Percentiles rank a stretch among this genome's conserved stretches.
phyloP scores from a whole-genome alignment of 1,140 invertebrate species.

The Hirudo medicinalis region DNA sequence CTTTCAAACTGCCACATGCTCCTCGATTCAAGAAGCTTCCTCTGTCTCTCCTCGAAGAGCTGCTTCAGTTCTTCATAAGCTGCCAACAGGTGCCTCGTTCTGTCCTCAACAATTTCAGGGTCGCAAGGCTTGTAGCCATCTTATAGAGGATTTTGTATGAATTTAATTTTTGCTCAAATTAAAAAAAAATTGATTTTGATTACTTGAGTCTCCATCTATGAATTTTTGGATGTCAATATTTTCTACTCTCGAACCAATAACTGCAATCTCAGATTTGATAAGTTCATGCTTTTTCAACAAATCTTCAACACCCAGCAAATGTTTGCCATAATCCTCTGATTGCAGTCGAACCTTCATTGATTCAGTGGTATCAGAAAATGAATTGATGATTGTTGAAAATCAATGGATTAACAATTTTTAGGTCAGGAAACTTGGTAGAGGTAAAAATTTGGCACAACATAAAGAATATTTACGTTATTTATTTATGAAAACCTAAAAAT shows the following conservation, averaged over 20 bases:
- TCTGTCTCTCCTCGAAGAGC: conserved; percentile 80
- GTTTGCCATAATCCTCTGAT: conserved; percentile 96
- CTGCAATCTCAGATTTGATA: conserved; percentile 94
- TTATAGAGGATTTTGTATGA: background rate
- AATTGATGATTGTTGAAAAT: too few species aligned
- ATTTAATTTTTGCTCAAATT: background rate
- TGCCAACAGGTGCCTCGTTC: conserved; percentile 68
- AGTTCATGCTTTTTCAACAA: conserved; percentile 92
- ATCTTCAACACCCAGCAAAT: conserved; percentile 97
- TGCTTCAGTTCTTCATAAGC: conserved; percentile 88
- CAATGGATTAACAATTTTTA: too few species aligned
- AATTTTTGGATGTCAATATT: conserved; percentile 68
- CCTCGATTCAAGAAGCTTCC: conserved; percentile 81
- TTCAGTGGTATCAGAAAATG: too few species aligned
- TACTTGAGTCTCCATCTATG: conserved; percentile 11
- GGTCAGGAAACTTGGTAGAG: too few species aligned
- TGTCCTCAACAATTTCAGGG: conserved; percentile 79
- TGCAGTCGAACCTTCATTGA: conserved; percentile 46
- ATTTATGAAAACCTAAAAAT: conserved; percentile 33
- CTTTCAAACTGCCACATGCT: conserved; percentile 99
- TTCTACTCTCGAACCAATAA: conserved; percentile 88
- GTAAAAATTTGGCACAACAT: background rate
- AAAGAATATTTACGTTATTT: background rate
- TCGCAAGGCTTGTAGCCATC: conserved; percentile 79
- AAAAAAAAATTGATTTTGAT: background rate